These are phyloP conservation scores for Amphipoea lucens DNA, from an alignment of 2,888 invertebrate genomes.

Conservation along the genomic window DNA sequence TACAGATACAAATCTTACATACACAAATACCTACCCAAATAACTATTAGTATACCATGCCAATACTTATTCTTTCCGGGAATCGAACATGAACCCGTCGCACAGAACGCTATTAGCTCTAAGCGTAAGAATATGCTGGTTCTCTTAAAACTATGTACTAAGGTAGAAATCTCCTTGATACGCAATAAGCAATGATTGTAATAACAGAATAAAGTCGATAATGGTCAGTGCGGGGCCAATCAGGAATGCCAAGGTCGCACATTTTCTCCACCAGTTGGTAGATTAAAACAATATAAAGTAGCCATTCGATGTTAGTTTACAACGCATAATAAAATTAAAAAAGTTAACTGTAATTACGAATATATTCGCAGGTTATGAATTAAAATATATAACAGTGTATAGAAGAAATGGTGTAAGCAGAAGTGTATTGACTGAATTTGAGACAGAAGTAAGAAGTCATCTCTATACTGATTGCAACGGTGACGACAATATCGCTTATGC, in stretches of 20 bases:
- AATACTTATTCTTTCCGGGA: neutral
- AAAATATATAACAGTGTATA: neutral
- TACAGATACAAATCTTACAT: neutral
- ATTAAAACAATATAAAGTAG: slow-evolving; percentile 48
- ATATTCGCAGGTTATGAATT: neutral
- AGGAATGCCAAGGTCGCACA: slow-evolving; percentile 71
- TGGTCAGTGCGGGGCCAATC: slow-evolving; percentile 57
- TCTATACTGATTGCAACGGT: neutral
- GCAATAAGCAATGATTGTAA: slow-evolving; percentile 28
- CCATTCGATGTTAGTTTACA: neutral
- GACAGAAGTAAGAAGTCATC: neutral
- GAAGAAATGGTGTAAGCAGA: neutral
- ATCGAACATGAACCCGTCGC: neutral
- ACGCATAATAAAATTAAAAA: neutral
- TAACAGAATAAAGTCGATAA: slow-evolving; percentile 44
- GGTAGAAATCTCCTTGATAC: slow-evolving; percentile 17
- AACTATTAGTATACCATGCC: neutral
- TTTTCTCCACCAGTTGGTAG: slow-evolving; percentile 59
- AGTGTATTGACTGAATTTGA: neutral
- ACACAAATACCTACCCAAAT: neutral
- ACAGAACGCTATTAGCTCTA: neutral
- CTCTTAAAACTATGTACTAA: slow-evolving; percentile 1
- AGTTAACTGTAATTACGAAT: slow-evolving; percentile 8
- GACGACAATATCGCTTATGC: neutral
- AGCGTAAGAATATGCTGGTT: neutral